phyloP scores from a whole-genome alignment of 2,888 invertebrate genomes.

The Cephonodes hylas region DNA sequence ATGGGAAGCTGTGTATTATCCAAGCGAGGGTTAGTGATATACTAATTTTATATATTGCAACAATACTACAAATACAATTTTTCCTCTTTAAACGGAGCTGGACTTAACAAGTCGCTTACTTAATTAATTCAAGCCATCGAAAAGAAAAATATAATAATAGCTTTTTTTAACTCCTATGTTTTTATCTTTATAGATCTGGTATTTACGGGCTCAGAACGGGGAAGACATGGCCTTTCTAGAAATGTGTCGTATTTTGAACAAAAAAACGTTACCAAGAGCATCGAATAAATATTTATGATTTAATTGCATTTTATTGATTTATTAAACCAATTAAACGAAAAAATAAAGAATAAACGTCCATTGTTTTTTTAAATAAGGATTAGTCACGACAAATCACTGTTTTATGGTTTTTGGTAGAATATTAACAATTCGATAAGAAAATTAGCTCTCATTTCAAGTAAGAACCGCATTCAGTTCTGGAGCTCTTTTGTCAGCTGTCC shows the following conservation, averaged over 20 bases:
- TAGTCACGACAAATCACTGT: neutral
- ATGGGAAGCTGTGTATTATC: constrained; percentile 51
- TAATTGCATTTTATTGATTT: no score
- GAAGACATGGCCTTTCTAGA: constrained; percentile 40
- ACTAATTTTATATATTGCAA: neutral
- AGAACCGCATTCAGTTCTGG: neutral
- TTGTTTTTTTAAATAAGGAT: neutral
- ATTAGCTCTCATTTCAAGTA: neutral
- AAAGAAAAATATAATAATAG: no score
- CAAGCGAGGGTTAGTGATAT: constrained; percentile 48
- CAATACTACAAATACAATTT: no score
- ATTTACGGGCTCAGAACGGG: constrained; percentile 40
- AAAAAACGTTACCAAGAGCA: no score
- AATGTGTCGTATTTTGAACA: no score
- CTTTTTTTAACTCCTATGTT: no score
- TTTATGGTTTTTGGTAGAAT: neutral
- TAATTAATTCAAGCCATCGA: no score
- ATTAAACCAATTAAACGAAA: neutral
- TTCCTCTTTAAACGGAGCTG: no score
- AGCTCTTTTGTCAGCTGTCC: neutral
- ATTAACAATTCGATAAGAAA: neutral
- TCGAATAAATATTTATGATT: no score
- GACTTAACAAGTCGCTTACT: no score
- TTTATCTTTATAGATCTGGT: constrained; percentile 39
- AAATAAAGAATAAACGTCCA: neutral